Base-by-base conservation (phyloP, 1,140 invertebrate species). In the Drosophila arizonae region DNA sequence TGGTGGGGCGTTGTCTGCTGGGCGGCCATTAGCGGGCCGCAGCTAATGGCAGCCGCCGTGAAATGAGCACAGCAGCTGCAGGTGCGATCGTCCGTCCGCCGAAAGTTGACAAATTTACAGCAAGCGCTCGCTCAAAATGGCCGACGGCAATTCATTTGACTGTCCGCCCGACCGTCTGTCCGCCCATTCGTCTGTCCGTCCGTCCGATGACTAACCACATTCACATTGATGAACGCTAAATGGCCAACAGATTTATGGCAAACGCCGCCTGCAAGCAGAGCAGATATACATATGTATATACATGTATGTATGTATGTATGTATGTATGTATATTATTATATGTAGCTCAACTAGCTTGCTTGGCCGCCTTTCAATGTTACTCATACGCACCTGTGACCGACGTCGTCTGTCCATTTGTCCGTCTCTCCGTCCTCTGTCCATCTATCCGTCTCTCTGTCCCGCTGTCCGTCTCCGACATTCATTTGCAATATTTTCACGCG, bases 61-160 rank as follows among this genome's bases (percentile, higher is more conserved):
- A 87, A 87, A 87, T 87, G 82, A 77, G 82, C 84, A 87, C 82
- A 87, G 84, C 82, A 87, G 82, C 72, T 87, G 82, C 84, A 88
- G 82, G 79, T 86, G 82, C 69, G 77, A 68, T 21, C 48, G 48
- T 50, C 48, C 15, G 48, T 13, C 28, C 66, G 57, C 77, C 66
- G 76, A 86, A 86, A 82, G 82, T 86, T 86, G 82, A 87, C 82
- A 87, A 87, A 87, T 87, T 87, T 79, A 87, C 82, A 87, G 79
- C 82, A 17, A 54, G 54, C 70, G 45, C 26, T 39, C 67, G 73
- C 72, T 65, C 58, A 86, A 82, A 86, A 87, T 82, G 82, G 84
- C 84, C 82, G 84, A 56, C 50, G 64, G 82, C 82, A 73, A 88
- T 88, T 82, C 79, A 87, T 86, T 87, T 86, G 82, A 69, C 81